Base-by-base conservation (phyloP, 2,888 invertebrate species). In the Polydrusus tereticollis region DNA sequence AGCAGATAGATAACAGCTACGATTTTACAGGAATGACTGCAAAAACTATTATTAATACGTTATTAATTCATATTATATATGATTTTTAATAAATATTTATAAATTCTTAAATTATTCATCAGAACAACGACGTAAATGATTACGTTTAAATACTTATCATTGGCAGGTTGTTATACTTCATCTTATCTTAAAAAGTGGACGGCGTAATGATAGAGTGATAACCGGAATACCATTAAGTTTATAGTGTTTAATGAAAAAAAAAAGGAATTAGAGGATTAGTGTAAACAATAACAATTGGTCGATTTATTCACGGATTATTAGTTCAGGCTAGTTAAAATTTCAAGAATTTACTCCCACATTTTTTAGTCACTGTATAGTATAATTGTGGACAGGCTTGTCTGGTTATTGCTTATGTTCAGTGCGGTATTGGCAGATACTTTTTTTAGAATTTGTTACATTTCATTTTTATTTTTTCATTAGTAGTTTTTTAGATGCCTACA, bases 61-160 rank as follows among this genome's bases (percentile, higher is more conserved):
- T 36, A 64, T 55, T 55, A 33, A 55, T 55, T 55, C 29, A 55
- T 55, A 26, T 26, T 50, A 7, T 14, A 18, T 50, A 7, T 14
- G 16, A 55, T 55, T 52, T 29, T 26, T 52, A 29, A 64, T 52
- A 52, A 64, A 64, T 50, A 64, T 64, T 64, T 20, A 64, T 50
- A 64, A 43, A 63, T 7, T 33, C 18, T 50, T 18, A 52, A 18
- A 64, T 50, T 50, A 64, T 36, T 36, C 36, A 64, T n/a, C 14
- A 38, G 36, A 21, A 59, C 38, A 43, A 38, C 41, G 38, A 43
- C 14, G 43, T 43, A 10, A 59, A 59, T 23, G 14, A 59, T 43
- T 41, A 43, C 26, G 16, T 2, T 14, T 59, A 43, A 59, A 43
- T 59, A 59, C 8, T 59, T 38, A 59, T 41, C 59, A 59, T 1